These are phyloP conservation scores for Stegodyphus dumicola DNA, from an alignment of 1,140 invertebrate species.

Conservation along the genomic window DNA sequence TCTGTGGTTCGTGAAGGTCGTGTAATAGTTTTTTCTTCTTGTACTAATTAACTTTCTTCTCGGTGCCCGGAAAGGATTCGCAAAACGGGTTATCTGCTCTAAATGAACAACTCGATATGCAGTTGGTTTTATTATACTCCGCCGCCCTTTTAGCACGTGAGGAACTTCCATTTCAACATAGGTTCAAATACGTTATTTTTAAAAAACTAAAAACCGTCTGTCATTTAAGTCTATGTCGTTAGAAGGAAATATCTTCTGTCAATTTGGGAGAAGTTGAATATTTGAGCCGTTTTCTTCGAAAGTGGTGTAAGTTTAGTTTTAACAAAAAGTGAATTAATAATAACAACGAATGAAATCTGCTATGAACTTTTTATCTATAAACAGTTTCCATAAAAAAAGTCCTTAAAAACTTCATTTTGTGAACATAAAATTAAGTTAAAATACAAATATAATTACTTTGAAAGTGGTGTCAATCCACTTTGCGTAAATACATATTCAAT, in stretches of 20 bases:
- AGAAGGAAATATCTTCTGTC: too few species aligned
- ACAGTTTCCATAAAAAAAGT: not conserved
- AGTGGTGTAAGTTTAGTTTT: too few species aligned
- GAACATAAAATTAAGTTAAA: not conserved
- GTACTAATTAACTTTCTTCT: not conserved
- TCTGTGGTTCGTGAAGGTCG: not conserved
- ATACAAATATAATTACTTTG: not conserved
- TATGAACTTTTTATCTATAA: not conserved
- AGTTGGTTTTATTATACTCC: not conserved
- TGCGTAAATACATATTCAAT: not conserved
- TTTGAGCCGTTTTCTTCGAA: too few species aligned
- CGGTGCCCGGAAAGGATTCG: not conserved
- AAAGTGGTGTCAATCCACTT: not conserved
- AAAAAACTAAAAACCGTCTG: too few species aligned
- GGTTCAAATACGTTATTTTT: too few species aligned
- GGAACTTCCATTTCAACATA: too few species aligned
- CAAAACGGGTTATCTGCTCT: constrained; percentile 13
- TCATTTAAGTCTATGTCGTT: too few species aligned
- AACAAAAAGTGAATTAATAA: not conserved
- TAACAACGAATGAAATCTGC: not conserved
- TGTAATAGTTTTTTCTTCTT: too few species aligned
- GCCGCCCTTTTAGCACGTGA: too few species aligned
- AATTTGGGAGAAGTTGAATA: too few species aligned
- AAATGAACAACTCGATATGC: not conserved
- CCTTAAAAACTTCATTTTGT: not conserved